These are phyloP conservation scores for Coptodon bakossiorum DNA, from an alignment of 2,113 vertebrate species.

Conservation along the genomic window DNA sequence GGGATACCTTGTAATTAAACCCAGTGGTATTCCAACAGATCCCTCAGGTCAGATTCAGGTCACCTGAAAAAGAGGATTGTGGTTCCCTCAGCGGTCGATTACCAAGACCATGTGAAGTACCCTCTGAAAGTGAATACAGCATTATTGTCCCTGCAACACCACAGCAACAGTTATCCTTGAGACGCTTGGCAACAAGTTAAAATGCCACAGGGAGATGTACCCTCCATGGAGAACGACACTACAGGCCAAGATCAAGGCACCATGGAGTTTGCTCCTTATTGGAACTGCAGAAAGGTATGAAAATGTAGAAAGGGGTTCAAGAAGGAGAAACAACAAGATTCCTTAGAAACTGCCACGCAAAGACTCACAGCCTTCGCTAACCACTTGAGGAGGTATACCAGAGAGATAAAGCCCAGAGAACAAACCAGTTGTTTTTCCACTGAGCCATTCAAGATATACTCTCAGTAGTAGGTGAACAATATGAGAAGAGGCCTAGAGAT, in stretches of 20 bases:
- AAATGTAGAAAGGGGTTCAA: not conserved
- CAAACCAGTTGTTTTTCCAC: not conserved
- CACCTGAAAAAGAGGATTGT: not conserved
- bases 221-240: not conserved
- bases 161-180: not conserved
- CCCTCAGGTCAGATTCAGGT: not conserved
- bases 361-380: not conserved
- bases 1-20: not conserved
- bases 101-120: not conserved
- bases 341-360: not conserved
- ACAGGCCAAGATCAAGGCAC: not conserved
- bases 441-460: not conserved
- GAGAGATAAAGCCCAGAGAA: not conserved
- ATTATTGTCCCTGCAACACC: not conserved
- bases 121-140: not conserved
- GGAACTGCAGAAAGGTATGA: not conserved
- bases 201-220: not conserved
- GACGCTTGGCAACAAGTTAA: not conserved
- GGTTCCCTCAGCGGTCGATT: not conserved
- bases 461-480: not conserved
- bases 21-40: not conserved
- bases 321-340: not conserved
- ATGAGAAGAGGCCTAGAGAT: not conserved
- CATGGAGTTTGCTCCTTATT: not conserved
- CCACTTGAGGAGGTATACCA: not conserved